Conservation (phyloP, 2,113 vertebrate genomes). For the Myotis lucifugus region DNA sequence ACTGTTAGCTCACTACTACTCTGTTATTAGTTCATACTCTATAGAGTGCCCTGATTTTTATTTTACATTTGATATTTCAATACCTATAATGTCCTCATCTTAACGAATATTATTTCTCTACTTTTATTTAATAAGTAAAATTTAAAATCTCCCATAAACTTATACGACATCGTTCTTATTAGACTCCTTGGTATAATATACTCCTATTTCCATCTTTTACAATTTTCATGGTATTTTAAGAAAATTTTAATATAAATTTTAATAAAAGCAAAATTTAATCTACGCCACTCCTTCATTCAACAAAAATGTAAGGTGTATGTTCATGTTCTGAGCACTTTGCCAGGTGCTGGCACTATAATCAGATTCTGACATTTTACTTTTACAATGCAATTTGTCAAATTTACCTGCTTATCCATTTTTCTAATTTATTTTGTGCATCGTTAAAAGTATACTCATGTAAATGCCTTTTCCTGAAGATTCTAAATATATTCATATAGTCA, state of each 20-base stretch:
- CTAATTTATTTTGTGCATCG: neutral
- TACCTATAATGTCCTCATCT: neutral
- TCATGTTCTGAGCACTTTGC: neutral
- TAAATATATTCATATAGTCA: neutral
- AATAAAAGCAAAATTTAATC: neutral
- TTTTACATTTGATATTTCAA: constrained; percentile 43
- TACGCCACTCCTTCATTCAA: neutral
- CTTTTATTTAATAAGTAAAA: constrained; percentile 45
- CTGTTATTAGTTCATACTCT: neutral
- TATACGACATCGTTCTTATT: neutral
- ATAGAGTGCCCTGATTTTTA: neutral
- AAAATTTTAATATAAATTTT: constrained; percentile 22
- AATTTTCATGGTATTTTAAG: constrained; percentile 17
- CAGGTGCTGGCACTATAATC: neutral
- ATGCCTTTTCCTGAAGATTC: constrained; percentile 3
- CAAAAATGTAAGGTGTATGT: neutral
- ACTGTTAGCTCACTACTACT: neutral
- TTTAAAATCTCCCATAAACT: constrained; percentile 21
- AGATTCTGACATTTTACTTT: constrained; percentile 19
- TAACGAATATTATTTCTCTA: neutral
- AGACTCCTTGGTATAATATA: neutral
- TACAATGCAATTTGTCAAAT: neutral
- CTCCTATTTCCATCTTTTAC: constrained; percentile 25
- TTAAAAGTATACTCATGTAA: constrained; percentile 13
- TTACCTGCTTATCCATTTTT: constrained; percentile 4